These are phyloP conservation scores for Plebejus anna DNA, from an alignment of 2,888 invertebrate genomes.

Conservation along the genomic window DNA sequence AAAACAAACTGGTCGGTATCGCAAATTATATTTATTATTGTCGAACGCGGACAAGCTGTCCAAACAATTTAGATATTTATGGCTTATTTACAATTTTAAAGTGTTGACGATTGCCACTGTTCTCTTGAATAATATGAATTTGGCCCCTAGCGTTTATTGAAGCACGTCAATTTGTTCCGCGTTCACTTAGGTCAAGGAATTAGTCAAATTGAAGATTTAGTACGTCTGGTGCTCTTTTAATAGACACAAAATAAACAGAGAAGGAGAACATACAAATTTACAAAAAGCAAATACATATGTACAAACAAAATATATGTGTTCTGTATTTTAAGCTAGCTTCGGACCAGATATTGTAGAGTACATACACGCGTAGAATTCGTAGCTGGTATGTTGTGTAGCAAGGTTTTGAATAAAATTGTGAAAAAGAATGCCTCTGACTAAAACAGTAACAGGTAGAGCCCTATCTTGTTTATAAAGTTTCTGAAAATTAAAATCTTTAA, in stretches of 20 bases:
- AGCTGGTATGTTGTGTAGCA: too few relatives aligned
- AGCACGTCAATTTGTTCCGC: background rate
- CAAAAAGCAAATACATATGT: too few relatives aligned
- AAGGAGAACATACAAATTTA: too few relatives aligned
- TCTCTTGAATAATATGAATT: background rate
- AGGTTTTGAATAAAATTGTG: too few relatives aligned
- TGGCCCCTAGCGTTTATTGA: background rate
- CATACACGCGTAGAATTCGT: too few relatives aligned
- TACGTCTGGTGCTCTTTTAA: background rate
- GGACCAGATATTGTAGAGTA: too few relatives aligned
- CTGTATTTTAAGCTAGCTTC: too few relatives aligned
- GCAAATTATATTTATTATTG: background rate
- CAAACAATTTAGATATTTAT: slow-evolving; percentile 16
- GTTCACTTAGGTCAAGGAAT: background rate
- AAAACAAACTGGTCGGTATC: slow-evolving; percentile 6
- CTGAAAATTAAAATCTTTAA: too few relatives aligned
- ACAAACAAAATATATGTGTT: too few relatives aligned
- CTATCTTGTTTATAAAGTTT: too few relatives aligned
- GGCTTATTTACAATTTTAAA: background rate
- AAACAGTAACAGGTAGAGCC: too few relatives aligned
- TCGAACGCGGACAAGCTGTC: slow-evolving; percentile 8
- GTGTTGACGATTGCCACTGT: slow-evolving; percentile 6
- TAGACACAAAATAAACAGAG: background rate
- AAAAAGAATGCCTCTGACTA: too few relatives aligned
- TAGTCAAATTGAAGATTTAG: background rate